Percentiles rank a stretch among this genome's conserved stretches.
phyloP scores from a whole-genome alignment of 2,113 vertebrate species.

The Pseudolaguvia tuberculata region DNA sequence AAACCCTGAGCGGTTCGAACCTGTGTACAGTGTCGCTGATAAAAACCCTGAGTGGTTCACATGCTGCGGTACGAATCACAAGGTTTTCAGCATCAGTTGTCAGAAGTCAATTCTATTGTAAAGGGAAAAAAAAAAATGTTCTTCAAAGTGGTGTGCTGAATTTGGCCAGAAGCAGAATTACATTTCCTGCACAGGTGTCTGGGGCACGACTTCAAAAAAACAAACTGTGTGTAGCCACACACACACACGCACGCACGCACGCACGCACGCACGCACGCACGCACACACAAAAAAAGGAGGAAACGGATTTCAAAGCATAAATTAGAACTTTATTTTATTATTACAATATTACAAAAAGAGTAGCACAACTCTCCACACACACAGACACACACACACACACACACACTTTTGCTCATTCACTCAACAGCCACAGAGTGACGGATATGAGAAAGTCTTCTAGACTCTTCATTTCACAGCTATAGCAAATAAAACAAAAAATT shows the following conservation, averaged over 20 bases:
- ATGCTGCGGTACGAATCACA: neutral
- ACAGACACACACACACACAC: conserved; percentile 42
- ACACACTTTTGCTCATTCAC: conserved; percentile 59
- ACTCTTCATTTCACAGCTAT: conserved; percentile 71
- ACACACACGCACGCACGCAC: neutral
- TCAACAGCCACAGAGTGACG: conserved; percentile 67
- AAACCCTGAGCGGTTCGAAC: too few relatives aligned
- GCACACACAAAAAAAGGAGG: neutral
- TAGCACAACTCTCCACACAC: conserved; percentile 71
- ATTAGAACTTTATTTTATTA: conserved; percentile 83
- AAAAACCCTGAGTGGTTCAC: conserved; percentile 9
- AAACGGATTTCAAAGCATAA: conserved; percentile 69
- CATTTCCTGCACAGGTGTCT: conserved; percentile 5
- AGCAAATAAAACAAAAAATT: conserved; percentile 40
- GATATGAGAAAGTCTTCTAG: conserved; percentile 63
- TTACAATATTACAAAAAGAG: conserved; percentile 84
- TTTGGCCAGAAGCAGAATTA: neutral
- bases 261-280: neutral
- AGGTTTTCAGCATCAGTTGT: conserved; percentile 14
- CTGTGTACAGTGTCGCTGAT: neutral
- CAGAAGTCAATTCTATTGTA: neutral
- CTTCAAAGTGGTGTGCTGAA: conserved; percentile 4
- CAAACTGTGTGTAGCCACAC: neutral
- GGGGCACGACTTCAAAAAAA: neutral
- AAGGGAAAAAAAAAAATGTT: neutral